phyloP scores from a whole-genome alignment of 1,140 invertebrate genomes.

The Musca vetustissima region DNA sequence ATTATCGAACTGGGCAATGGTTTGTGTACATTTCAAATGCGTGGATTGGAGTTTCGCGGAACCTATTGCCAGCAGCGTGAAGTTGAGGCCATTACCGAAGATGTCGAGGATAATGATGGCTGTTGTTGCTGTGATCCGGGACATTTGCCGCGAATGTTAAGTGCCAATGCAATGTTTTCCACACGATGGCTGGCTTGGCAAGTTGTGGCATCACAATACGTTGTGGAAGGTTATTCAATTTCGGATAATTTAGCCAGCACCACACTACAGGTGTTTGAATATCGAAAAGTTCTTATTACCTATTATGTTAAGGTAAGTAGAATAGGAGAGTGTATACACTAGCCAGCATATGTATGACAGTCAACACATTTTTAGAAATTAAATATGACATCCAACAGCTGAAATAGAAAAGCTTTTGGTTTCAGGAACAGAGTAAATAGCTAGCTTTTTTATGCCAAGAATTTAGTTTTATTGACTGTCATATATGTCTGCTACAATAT shows the following conservation, averaged over 20 bases:
- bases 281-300: slow-evolving; percentile 93
- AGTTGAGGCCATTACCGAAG: slow-evolving; percentile 97
- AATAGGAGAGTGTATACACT: too few species aligned
- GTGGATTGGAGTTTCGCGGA: slow-evolving; percentile 95
- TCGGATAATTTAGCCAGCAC: slow-evolving; percentile 95
- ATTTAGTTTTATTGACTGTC: too few species aligned
- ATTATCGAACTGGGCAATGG: slow-evolving; percentile 99
- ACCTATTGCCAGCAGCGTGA: slow-evolving; percentile 98
- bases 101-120: slow-evolving; percentile 88
- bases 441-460: too few species aligned
- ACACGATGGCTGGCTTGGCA: slow-evolving; percentile 99
- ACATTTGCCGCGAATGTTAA: slow-evolving; percentile 85
- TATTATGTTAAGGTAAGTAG: slow-evolving; percentile 94
- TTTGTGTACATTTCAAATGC: slow-evolving; percentile 95
- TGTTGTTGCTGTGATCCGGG: slow-evolving; percentile 91
- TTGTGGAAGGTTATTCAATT: slow-evolving; percentile 97
- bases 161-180: slow-evolving; percentile 94
- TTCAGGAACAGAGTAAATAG: too few species aligned
- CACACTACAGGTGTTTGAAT: slow-evolving; percentile 97
- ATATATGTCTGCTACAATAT: too few species aligned
- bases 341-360: too few species aligned
- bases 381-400: too few species aligned
- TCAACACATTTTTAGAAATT: too few species aligned
- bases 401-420: too few species aligned
- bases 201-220: slow-evolving; percentile 90